Conservation (phyloP, 2,113 vertebrate genomes). For the Trematomus loennbergii region DNA sequence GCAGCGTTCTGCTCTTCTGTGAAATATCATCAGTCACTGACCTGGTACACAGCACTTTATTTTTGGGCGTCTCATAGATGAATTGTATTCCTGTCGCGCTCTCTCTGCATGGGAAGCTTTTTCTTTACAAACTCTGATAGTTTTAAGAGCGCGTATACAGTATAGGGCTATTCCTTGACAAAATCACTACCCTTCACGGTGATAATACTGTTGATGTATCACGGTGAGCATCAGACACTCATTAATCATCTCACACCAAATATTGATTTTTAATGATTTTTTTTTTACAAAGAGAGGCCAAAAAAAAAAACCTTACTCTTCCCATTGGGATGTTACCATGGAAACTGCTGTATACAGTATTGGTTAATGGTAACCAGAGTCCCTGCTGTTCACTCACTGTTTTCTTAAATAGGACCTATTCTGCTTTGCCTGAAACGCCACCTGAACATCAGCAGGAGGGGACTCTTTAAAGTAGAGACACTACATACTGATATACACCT, state of each 20-base stretch:
- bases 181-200: background rate
- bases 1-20: background rate
- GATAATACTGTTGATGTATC: background rate
- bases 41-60: conserved; percentile 12
- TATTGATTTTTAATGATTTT: background rate
- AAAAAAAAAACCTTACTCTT: background rate
- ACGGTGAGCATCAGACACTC: background rate
- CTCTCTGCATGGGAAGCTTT: too few relatives aligned
- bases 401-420: too few relatives aligned
- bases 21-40: conserved; percentile 14
- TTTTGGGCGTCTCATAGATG: conserved; percentile 41
- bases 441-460: too few relatives aligned
- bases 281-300: background rate
- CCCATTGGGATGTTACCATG: conserved; percentile 37
- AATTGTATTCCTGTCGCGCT: background rate
- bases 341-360: conserved; percentile 40
- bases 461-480: too few relatives aligned
- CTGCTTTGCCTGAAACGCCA: too few relatives aligned
- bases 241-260: background rate
- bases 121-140: too few relatives aligned
- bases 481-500: too few relatives aligned
- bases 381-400: background rate
- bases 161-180: background rate
- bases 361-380: conserved; percentile 27
- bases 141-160: too few relatives aligned